Evolutionary conservation across 2,888 invertebrate species (phyloP).

Genomic region (Idaea dimidiata): DNA sequence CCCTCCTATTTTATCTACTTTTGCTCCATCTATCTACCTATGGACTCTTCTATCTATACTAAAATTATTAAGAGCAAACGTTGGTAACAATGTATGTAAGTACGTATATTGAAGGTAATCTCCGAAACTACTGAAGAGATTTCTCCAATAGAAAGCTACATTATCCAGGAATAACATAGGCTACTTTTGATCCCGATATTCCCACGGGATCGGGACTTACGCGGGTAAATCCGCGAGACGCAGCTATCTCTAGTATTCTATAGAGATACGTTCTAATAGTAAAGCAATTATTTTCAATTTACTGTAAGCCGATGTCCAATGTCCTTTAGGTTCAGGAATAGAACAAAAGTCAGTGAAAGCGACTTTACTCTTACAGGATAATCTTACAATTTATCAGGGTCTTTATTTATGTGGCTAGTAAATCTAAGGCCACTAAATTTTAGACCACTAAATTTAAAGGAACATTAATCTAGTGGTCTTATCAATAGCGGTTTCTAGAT

Average conservation of each 20-base stretch:
- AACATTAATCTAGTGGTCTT: neutral
- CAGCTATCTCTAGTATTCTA: neutral
- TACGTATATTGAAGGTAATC: no score
- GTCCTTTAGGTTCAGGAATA: conserved; percentile 11
- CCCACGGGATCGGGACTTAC: no score
- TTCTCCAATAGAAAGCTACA: no score
- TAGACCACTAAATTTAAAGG: conserved; percentile 20
- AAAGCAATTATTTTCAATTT: conserved; percentile 26
- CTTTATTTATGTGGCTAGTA: conserved; percentile 31
- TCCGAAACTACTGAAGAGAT: no score
- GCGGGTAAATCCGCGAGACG: no score
- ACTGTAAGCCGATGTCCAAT: conserved; percentile 15
- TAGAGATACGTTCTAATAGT: conserved; percentile 9
- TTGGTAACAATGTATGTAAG: no score
- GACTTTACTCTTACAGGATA: conserved; percentile 31
- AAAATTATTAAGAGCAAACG: no score
- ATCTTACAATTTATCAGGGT: conserved; percentile 41
- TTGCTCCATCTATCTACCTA: no score
- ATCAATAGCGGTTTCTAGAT: neutral
- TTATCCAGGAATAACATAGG: no score
- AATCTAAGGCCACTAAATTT: conserved; percentile 35
- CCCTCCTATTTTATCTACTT: no score
- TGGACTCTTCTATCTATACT: no score
- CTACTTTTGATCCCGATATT: no score
- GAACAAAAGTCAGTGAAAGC: conserved; percentile 30